Evolutionary conservation across 2,113 vertebrate species (phyloP), one percentile per base, ranked within the genome.

Genomic region (Sigmodon hispidus): DNA sequence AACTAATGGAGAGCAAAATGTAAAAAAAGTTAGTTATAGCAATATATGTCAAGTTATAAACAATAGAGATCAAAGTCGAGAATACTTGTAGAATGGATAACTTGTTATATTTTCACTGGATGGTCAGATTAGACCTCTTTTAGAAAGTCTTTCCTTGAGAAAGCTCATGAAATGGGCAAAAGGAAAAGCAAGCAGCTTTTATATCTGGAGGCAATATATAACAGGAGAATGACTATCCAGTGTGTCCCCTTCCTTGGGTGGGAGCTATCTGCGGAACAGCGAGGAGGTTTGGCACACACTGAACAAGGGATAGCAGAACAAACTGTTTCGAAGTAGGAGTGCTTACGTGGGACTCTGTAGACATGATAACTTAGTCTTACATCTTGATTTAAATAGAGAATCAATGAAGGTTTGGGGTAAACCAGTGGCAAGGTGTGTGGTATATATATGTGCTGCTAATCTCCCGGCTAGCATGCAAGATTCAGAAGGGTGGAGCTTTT

Each of bases 31-130:
- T 4, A 79, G 17, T 57, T 43, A 61, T 22, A 45, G 31, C 34
- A 59, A 5, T 61, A 31, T 80, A 2, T 7, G 21, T 75, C 80
- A 88, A 52, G 65, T 72, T 24, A 87, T 52, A 83, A 79, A 67
- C 40, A 11, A 69, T 40, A 63, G 29, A 2, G 16, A 70, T 76
- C 75, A 89, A 19, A 83, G 45, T n/a, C n/a, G 85, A 87, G 17
- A 85, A 91, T 16, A 95, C 4, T 67, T 24, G 10, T 5, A 22
- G 1, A 29, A 11, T 19, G 2, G 17, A 80, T 84, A n/a, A 72
- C 21, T 92, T 67, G 45, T 13, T 87, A 26, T 50, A 90, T n/a
- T 90, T 69, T 90, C 95, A 89, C 43, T 75, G n/a, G 17, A 34
- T n/a, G 17, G 12, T 84, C 76, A 92, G 1, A 76, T 6, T 12